A percentile compares a stretch with the other conserved stretches of the same genome.
Conservation (phyloP, 2,113 vertebrate species). For the Brachypodius melanocephalos region DNA sequence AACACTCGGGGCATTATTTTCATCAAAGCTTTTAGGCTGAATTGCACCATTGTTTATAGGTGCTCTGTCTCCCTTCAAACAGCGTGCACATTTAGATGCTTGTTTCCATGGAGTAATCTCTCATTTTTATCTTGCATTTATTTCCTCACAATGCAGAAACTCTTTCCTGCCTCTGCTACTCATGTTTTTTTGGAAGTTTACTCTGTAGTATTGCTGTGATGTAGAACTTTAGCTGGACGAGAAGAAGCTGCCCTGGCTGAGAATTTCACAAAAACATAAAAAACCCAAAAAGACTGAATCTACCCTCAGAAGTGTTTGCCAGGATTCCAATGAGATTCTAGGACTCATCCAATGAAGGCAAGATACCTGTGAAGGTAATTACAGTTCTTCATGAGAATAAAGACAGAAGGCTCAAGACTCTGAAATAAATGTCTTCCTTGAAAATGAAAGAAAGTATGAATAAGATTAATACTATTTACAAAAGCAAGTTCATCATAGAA, state of each 20-base stretch:
- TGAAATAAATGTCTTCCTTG: background rate
- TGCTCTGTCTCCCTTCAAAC: background rate
- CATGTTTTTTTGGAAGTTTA: background rate
- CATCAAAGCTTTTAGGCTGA: background rate
- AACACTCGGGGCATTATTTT: background rate
- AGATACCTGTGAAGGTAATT: background rate
- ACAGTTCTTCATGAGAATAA: background rate
- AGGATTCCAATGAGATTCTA: background rate
- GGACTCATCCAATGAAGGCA: background rate
- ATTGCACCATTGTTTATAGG: background rate
- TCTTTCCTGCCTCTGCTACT: background rate
- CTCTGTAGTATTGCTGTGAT: background rate
- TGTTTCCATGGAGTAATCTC: background rate
- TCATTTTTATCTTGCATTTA: background rate
- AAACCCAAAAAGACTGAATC: background rate
- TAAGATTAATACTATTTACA: background rate
- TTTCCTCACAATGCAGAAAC: background rate
- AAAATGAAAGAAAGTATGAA: background rate
- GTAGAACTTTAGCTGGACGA: background rate
- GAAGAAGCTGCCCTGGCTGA: background rate
- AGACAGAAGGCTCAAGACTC: background rate
- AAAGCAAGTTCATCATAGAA: background rate
- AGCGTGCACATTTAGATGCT: background rate
- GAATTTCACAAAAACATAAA: background rate
- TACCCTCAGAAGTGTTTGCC: background rate